Percentiles rank a stretch among this genome's conserved stretches.
Evolutionary conservation across 30 jellyfish, hydroid and myxozoan species (phyloP).

Genomic region (Turritopsis dohrnii): DNA sequence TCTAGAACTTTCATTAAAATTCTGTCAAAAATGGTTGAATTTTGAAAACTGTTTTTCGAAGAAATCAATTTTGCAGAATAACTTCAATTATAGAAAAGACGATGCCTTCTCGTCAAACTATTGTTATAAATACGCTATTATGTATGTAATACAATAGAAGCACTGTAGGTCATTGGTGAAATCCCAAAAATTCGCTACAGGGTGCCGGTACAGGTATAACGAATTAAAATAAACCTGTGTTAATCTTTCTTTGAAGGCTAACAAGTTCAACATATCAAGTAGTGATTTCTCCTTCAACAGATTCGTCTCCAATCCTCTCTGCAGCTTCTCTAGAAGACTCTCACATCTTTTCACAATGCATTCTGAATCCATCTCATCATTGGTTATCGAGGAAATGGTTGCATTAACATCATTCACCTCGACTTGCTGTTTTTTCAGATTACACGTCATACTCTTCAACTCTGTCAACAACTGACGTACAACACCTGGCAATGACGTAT

Average conservation of each 20-base stretch:
- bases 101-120: no score
- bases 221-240: neutral
- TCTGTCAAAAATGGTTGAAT: no score
- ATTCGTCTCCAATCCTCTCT: neutral
- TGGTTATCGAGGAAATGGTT: neutral
- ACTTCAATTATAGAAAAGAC: no score
- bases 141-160: no score
- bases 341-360: neutral
- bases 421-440: neutral
- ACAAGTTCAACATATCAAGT: neutral
- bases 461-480: neutral
- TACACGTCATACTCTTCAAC: neutral
- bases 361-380: neutral
- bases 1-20: no score
- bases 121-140: no score
- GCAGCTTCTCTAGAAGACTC: neutral
- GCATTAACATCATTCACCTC: neutral
- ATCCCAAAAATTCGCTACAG: no score
- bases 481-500: neutral
- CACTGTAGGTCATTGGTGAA: no score
- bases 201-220: no score
- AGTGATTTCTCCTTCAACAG: neutral
- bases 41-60: no score
- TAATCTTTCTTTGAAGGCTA: neutral
- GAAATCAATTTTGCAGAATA: no score